A percentile compares a stretch with the other conserved stretches of the same genome.
These are phyloP conservation scores for Hoplostethus mediterraneus DNA, from an alignment of 2,797 vertebrate species.

Conservation along the genomic window DNA sequence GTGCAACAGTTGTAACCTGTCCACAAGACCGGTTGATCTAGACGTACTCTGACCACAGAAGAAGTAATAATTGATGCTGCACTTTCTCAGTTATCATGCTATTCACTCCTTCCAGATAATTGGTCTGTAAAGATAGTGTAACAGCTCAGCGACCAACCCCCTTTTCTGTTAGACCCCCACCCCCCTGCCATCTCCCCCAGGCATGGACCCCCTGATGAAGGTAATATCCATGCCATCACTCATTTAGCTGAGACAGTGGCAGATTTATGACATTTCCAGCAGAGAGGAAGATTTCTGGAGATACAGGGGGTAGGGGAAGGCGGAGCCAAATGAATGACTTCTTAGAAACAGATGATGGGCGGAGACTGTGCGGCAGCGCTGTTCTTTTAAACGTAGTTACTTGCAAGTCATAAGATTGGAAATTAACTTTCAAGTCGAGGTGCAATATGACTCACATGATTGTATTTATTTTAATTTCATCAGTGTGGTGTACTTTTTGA, in stretches of 20 bases:
- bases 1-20: no score
- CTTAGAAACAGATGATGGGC: conserved; percentile 42
- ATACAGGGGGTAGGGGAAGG: conserved; percentile 56
- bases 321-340: conserved; percentile 53
- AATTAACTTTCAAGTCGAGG: conserved; percentile 21
- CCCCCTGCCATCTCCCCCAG: conserved; percentile 46
- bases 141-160: conserved; percentile 10
- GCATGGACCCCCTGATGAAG: conserved; percentile 72
- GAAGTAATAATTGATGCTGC: neutral
- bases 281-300: conserved; percentile 73
- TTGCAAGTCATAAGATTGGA: conserved; percentile 60
- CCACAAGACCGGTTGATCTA: neutral
- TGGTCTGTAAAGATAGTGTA: conserved; percentile 27
- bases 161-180: conserved; percentile 40
- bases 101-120: conserved; percentile 17
- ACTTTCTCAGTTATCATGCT: conserved; percentile 23
- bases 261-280: conserved; percentile 86
- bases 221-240: conserved; percentile 79
- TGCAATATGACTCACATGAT: conserved; percentile 2
- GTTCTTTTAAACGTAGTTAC: conserved; percentile 68
- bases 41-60: no score
- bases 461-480: conserved; percentile 9
- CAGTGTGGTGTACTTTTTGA: neutral
- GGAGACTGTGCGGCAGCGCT: conserved; percentile 17
- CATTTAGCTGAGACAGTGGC: conserved; percentile 71